Base-by-base conservation (phyloP, 1,140 invertebrate genomes). In the Scaptomyza graminum region DNA sequence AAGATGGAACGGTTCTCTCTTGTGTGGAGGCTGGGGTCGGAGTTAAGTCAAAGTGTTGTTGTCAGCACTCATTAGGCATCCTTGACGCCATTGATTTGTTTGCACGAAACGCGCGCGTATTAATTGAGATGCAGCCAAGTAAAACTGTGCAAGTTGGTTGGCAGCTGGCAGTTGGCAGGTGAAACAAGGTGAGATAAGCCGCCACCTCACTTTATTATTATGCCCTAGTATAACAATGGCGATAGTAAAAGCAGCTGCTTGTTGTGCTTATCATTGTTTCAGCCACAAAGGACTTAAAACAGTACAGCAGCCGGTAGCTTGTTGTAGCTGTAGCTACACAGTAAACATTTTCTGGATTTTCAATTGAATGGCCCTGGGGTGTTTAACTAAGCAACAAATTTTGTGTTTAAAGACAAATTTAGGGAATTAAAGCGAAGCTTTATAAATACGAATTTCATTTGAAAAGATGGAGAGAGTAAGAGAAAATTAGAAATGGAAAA, bases 51-150 rank as follows among this genome's bases (percentile, higher is more conserved):
- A 1, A 7, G 28, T 34, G 31, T 34, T 25, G n/a, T 18, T 55
- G 50, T 31, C 49, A 41, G 74, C 80, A 66, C 77, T 82, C 82
- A 85, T 85, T 87, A 82, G 87, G 82, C 82, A 85, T 74, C 75
- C 74, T 75, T 78, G 63, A 72, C 74, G 78, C 76, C 82, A 81
- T 77, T 87, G 82, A 85, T 87, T 81, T 85, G 78, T 72, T 75
- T 69, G 78, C 78, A 60, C 67, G 64, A 75, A 82, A 85, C 74
- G 78, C 70, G 83, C 66, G 82, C 78, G 82, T 82, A 87, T 85
- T 82, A 85, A 85, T 85, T 85, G 74, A 60, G 74, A 74, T 74
- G 78, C 43, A 64, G 22, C 18, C 16, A 43, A 65, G 12, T 5
- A 5, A 41, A 41, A n/a, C 11, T 4, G 37, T 41, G 37, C 31